A percentile compares a stretch with the other conserved stretches of the same genome.
Evolutionary conservation across 1,140 invertebrate species (phyloP).

Genomic region (Platorchestia sp.): DNA sequence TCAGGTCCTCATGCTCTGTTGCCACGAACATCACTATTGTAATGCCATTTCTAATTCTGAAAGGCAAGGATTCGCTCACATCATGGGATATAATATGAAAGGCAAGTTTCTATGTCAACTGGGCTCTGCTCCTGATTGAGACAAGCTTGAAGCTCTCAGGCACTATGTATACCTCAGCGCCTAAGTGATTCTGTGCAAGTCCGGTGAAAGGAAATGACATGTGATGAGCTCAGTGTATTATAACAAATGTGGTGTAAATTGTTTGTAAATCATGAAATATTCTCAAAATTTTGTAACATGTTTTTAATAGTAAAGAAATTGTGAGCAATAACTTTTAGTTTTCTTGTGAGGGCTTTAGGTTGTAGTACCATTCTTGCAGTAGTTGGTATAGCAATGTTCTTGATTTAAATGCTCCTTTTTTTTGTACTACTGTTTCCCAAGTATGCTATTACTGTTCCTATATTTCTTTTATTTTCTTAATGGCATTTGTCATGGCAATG

Average conservation of each 20-base stretch:
- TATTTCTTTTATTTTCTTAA: too few species aligned
- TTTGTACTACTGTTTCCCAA: too few species aligned
- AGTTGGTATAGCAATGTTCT: too few species aligned
- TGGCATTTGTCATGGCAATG: too few species aligned
- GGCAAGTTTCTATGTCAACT: constrained; percentile 4
- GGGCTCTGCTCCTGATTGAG: not conserved
- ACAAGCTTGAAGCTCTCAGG: not conserved
- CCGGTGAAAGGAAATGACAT: not conserved
- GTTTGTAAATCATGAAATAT: too few species aligned
- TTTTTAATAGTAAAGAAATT: not conserved
- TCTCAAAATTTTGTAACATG: not conserved
- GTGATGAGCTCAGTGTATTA: not conserved
- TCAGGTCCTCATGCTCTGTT: not conserved
- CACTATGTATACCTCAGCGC: not conserved
- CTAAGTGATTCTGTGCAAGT: not conserved
- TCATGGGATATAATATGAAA: not conserved
- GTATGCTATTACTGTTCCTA: too few species aligned
- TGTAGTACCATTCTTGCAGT: too few species aligned
- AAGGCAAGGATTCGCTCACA: not conserved
- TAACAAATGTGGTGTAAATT: not conserved
- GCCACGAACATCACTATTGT: not conserved
- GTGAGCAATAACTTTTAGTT: not conserved
- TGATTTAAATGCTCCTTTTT: too few species aligned
- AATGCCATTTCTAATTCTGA: constrained; percentile 15
- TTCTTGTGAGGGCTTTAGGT: too few species aligned